Conservation (phyloP, 2,113 vertebrate species). For the Dicentrarchus labrax region DNA sequence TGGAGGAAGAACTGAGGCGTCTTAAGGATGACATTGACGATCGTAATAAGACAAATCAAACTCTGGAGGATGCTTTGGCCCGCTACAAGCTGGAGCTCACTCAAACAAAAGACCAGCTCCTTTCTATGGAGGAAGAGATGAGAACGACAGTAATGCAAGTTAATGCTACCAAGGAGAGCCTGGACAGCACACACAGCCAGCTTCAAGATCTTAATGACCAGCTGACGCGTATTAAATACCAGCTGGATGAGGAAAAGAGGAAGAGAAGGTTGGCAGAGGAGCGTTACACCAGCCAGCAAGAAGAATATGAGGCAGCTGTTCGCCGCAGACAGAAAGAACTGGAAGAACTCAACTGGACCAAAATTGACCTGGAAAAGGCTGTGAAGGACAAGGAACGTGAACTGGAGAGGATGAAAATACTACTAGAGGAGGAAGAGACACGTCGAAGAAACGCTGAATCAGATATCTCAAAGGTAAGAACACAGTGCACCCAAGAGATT, state of each 20-base stretch:
- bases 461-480: conserved; percentile 97
- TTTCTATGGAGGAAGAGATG: conserved; percentile 90
- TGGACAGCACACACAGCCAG: conserved; percentile 90
- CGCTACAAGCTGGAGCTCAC: conserved; percentile 89
- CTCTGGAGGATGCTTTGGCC: conserved; percentile 90
- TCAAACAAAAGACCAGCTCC: conserved; percentile 89
- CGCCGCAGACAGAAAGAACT: conserved; percentile 93
- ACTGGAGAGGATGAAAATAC: conserved; percentile 92
- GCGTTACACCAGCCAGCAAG: conserved; percentile 92
- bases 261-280: conserved; percentile 93
- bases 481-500: conserved; percentile 93
- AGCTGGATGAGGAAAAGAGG: conserved; percentile 94
- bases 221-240: conserved; percentile 90
- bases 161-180: conserved; percentile 87
- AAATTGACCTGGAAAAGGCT: conserved; percentile 93
- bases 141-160: conserved; percentile 87
- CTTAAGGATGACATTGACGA: conserved; percentile 90
- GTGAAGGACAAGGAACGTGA: conserved; percentile 98
- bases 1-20: conserved; percentile 93
- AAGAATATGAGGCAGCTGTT: conserved; percentile 90
- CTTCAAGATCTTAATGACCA: conserved; percentile 93
- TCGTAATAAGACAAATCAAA: conserved; percentile 89
- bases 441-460: conserved; percentile 91
- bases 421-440: conserved; percentile 91
- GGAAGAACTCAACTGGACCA: conserved; percentile 91